These are phyloP conservation scores for Bombyx huttoni DNA, from an alignment of 2,888 invertebrate species.

Conservation along the genomic window DNA sequence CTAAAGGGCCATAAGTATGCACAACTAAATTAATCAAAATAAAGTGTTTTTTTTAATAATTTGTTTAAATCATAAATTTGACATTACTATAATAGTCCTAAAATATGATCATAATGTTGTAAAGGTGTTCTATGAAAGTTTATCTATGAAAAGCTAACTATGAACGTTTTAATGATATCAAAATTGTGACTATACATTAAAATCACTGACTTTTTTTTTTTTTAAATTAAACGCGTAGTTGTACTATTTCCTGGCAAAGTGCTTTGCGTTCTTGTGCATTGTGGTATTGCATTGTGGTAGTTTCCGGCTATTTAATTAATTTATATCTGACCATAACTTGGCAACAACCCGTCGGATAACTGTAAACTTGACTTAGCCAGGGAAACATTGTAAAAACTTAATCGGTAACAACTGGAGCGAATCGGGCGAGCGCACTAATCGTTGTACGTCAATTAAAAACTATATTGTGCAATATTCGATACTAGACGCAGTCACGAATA, in stretches of 20 bases:
- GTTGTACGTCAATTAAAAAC: conserved; percentile 46
- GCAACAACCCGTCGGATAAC: conserved; percentile 44
- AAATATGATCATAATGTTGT: too few species aligned
- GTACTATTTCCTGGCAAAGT: conserved; percentile 2
- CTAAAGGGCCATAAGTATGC: too few species aligned
- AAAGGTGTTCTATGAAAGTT: too few species aligned
- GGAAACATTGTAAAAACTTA: conserved; percentile 55
- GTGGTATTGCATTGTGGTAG: conserved; percentile 12
- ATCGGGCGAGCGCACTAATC: conserved; percentile 59
- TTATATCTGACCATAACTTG: conserved; percentile 44
- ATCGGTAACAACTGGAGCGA: conserved; percentile 69
- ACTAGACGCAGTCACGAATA: conserved; percentile 29
- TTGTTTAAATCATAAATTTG: too few species aligned
- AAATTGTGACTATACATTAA: too few species aligned
- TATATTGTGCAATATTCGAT: conserved; percentile 62
- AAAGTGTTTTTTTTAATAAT: too few species aligned
- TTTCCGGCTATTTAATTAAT: conserved; percentile 31
- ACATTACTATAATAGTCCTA: too few species aligned
- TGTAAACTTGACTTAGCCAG: conserved; percentile 52
- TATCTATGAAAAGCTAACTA: too few species aligned
- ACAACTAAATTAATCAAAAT: too few species aligned
- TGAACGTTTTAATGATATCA: too few species aligned
- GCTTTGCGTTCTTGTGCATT: conserved; percentile 14
- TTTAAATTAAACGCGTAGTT: too few species aligned
- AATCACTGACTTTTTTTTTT: too few species aligned